Conservation (phyloP, 2,888 invertebrate genomes). For the Axea sp. region DNA sequence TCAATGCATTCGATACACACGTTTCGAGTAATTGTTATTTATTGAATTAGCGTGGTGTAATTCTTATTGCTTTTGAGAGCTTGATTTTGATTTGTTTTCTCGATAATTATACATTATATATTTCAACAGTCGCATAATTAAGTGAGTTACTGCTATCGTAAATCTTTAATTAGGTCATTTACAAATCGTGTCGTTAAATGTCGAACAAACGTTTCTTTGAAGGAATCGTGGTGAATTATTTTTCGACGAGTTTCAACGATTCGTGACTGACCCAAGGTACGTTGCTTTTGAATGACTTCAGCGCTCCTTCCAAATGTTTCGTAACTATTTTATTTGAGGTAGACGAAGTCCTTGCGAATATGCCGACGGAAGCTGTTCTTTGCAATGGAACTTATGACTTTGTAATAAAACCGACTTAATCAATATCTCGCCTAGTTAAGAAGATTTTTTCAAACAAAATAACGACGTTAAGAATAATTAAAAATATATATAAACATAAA, state of each 20-base stretch:
- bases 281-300: conserved; percentile 41
- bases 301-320: conserved; percentile 43
- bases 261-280: background rate
- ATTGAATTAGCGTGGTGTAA: conserved; percentile 10
- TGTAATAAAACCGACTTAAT: conserved; percentile 58
- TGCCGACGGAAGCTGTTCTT: conserved; percentile 54
- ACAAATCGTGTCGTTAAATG: no score
- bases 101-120: conserved; percentile 30
- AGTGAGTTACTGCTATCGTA: no score
- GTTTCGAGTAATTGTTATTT: conserved; percentile 35
- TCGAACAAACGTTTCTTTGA: no score
- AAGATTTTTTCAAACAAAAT: conserved; percentile 55
- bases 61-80: conserved; percentile 28
- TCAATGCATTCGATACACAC: no score
- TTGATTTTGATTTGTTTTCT: conserved; percentile 36
- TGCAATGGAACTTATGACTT: conserved; percentile 51
- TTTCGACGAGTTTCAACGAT: background rate
- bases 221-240: no score
- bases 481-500: conserved; percentile 49
- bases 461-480: conserved; percentile 56
- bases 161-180: no score
- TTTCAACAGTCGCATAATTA: no score
- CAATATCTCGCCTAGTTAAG: conserved; percentile 57
- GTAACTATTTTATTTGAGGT: conserved; percentile 46
- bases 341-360: conserved; percentile 52